These are phyloP conservation scores for Euwallacea fornicatus DNA, from an alignment of 1,140 invertebrate genomes.

Conservation along the genomic window DNA sequence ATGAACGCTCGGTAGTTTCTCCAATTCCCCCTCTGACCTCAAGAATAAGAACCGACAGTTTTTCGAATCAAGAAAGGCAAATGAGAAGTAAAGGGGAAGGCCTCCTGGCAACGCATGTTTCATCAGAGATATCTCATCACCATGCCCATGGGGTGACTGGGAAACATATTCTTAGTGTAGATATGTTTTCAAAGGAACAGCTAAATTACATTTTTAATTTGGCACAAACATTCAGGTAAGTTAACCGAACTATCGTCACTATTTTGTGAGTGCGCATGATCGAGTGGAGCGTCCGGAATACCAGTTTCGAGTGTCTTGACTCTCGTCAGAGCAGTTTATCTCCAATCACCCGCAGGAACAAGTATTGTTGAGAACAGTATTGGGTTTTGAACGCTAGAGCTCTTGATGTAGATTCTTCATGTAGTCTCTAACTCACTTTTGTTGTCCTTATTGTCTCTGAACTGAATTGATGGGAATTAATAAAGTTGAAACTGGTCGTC, in stretches of 20 bases:
- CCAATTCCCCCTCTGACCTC: slow-evolving; percentile 51
- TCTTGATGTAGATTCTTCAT: no score
- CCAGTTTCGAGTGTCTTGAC: no score
- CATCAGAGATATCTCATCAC: slow-evolving; percentile 35
- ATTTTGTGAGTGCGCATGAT: no score
- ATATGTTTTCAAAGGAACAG: slow-evolving; percentile 87
- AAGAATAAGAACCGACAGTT: slow-evolving; percentile 60
- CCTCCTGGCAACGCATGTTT: slow-evolving; percentile 30
- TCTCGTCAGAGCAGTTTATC: no score
- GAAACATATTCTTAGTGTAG: slow-evolving; percentile 82
- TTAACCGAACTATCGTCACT: not conserved
- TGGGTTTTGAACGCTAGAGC: no score
- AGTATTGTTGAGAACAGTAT: no score
- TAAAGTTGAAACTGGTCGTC: no score
- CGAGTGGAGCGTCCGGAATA: no score
- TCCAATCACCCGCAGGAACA: no score
- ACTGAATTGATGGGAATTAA: no score
- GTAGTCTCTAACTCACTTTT: no score
- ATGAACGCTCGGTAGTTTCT: slow-evolving; percentile 52
- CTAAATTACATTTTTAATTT: slow-evolving; percentile 93
- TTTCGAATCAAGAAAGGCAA: slow-evolving; percentile 35
- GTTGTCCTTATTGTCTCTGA: no score
- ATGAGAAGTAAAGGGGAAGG: slow-evolving; percentile 22
- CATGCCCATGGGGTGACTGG: slow-evolving; percentile 64
- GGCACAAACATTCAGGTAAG: slow-evolving; percentile 78